Evolutionary conservation across 2,888 invertebrate genomes (phyloP).

Genomic region (Perizoma affinitatum): DNA sequence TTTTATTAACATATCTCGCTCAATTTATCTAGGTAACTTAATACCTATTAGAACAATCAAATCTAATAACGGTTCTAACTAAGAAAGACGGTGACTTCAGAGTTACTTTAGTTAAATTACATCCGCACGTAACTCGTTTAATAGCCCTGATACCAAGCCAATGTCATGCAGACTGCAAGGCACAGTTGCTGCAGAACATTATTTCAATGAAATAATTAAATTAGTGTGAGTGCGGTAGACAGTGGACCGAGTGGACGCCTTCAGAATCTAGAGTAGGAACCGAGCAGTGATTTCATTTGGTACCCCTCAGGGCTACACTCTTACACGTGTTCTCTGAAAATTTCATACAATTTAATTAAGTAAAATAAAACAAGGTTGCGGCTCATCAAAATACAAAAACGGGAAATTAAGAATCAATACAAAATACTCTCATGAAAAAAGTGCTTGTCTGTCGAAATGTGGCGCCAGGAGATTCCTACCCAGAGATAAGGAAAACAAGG

Average conservation of each 20-base stretch:
- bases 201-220: conserved; percentile 77
- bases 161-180: conserved; percentile 57
- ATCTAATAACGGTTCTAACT: conserved; percentile 39
- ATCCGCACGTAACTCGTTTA: conserved; percentile 48
- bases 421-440: conserved; percentile 47
- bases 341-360: conserved; percentile 17
- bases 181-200: conserved; percentile 65
- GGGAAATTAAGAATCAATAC: conserved; percentile 51
- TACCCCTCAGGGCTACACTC: conserved; percentile 42
- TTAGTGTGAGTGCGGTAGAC: conserved; percentile 65
- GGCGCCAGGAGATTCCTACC: conserved; percentile 53
- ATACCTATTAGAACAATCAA: conserved; percentile 39
- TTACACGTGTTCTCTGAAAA: conserved; percentile 40
- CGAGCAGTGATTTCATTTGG: conserved; percentile 63
- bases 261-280: conserved; percentile 63
- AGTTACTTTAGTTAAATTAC: conserved; percentile 40
- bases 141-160: conserved; percentile 53
- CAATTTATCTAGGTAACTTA: conserved; percentile 45
- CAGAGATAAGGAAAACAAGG: conserved; percentile 65
- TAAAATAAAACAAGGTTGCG: conserved; percentile 21
- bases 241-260: conserved; percentile 64
- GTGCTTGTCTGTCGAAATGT: conserved; percentile 46
- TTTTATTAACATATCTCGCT: conserved; percentile 56
- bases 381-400: conserved; percentile 46
- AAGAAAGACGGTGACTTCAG: conserved; percentile 29